phyloP scores from a whole-genome alignment of 2,113 vertebrate genomes.

The Hydrolagus affinis region DNA sequence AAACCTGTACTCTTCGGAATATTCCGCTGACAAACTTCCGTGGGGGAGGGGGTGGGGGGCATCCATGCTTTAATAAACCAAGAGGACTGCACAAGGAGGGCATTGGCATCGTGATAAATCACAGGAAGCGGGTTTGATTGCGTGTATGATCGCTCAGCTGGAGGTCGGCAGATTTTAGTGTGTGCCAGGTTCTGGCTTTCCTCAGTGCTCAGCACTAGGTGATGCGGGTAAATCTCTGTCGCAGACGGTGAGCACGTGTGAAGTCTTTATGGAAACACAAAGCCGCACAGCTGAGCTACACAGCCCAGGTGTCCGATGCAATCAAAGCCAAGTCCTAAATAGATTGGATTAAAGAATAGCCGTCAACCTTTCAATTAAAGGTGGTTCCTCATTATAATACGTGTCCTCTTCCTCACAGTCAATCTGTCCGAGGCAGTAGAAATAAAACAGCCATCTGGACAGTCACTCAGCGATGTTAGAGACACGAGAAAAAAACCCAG shows the following conservation, averaged over 20 bases:
- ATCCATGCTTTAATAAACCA: too few relatives aligned
- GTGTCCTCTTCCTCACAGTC: background rate
- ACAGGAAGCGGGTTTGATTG: background rate
- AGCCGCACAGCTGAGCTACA: background rate
- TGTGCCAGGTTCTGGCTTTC: background rate
- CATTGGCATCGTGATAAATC: background rate
- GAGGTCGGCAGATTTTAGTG: background rate
- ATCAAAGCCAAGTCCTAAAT: background rate
- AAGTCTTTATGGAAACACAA: background rate
- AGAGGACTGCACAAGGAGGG: background rate
- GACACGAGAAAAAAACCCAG: too few relatives aligned
- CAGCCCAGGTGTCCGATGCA: background rate
- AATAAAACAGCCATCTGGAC: background rate
- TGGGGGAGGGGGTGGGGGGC: too few relatives aligned
- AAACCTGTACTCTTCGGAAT: too few relatives aligned
- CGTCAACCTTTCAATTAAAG: conserved; percentile 5
- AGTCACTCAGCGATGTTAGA: too few relatives aligned
- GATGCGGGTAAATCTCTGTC: background rate
- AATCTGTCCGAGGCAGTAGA: background rate
- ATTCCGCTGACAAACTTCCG: too few relatives aligned
- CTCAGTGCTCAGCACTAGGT: background rate
- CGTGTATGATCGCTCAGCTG: background rate
- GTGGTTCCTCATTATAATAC: background rate
- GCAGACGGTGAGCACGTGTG: background rate
- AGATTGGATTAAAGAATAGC: background rate